A percentile compares a stretch with the other conserved stretches of the same genome.
These are phyloP conservation scores for Magallana ariakensis DNA, from an alignment of 1,140 invertebrate genomes.

Conservation along the genomic window DNA sequence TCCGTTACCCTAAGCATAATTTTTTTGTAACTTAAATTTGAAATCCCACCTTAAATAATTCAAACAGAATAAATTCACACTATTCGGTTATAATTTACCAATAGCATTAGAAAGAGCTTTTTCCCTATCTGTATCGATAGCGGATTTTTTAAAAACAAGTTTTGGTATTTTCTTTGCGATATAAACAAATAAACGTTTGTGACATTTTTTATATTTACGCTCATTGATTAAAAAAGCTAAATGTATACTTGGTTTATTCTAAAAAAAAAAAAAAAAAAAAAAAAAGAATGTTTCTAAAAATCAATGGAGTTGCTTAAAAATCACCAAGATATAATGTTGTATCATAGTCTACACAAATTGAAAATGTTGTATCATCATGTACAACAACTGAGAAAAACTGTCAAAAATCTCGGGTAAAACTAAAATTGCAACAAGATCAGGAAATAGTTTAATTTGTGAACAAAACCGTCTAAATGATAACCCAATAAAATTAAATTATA, in stretches of 20 bases:
- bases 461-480: background rate
- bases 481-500: background rate
- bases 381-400: too few species aligned
- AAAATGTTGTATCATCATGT: too few species aligned
- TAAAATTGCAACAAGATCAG: background rate
- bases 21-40: too few species aligned
- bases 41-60: background rate
- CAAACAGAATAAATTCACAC: background rate
- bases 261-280: too few species aligned
- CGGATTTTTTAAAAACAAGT: background rate
- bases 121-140: background rate
- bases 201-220: background rate
- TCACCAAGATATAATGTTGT: too few species aligned
- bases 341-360: too few species aligned
- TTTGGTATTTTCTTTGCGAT: background rate
- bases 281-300: background rate
- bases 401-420: background rate
- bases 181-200: too few species aligned
- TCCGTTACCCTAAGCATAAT: too few species aligned
- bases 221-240: background rate
- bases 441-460: background rate
- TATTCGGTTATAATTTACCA: background rate
- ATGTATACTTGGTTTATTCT: background rate
- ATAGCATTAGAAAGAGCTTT: background rate
- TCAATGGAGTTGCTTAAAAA: too few species aligned